phyloP scores from a whole-genome alignment of 2,888 invertebrate species.

The Ochropleura leucogaster region DNA sequence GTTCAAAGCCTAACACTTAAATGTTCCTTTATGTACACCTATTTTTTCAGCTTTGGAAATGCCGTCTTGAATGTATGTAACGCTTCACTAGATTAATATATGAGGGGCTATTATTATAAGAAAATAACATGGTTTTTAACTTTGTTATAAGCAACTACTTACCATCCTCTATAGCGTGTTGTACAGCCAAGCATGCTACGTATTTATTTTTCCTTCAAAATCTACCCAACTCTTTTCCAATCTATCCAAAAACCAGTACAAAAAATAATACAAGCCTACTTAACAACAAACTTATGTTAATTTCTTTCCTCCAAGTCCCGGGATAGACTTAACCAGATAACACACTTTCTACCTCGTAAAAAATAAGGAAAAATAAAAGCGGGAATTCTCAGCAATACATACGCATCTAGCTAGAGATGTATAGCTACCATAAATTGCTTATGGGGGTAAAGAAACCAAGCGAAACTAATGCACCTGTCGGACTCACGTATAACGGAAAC shows the following conservation, averaged over 20 bases:
- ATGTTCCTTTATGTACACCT: not conserved
- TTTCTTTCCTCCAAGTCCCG: constrained; percentile 3
- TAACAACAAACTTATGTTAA: constrained; percentile 17
- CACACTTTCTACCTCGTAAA: constrained; percentile 19
- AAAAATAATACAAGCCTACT: not conserved
- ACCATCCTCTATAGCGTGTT: not conserved
- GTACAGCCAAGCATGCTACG: not conserved
- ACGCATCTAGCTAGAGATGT: constrained; percentile 20
- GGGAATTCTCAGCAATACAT: constrained; percentile 15
- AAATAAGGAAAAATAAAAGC: constrained; percentile 51
- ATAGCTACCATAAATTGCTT: constrained; percentile 54
- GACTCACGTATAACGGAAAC: constrained; percentile 40
- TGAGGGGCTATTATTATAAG: not conserved
- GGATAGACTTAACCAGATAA: constrained; percentile 19
- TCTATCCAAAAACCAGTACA: not conserved
- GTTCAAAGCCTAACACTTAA: too few relatives aligned
- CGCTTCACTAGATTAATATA: not conserved
- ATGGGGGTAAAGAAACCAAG: constrained; percentile 47
- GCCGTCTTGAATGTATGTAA: not conserved
- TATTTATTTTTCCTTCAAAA: not conserved
- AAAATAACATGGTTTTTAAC: not conserved
- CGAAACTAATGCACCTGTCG: constrained; percentile 62
- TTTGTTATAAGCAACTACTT: not conserved
- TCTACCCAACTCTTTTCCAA: not conserved
- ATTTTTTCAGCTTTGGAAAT: not conserved